Evolutionary conservation across 2,113 vertebrate species (phyloP), one percentile per base, ranked within the genome.

Genomic region (Globicephala melas): DNA sequence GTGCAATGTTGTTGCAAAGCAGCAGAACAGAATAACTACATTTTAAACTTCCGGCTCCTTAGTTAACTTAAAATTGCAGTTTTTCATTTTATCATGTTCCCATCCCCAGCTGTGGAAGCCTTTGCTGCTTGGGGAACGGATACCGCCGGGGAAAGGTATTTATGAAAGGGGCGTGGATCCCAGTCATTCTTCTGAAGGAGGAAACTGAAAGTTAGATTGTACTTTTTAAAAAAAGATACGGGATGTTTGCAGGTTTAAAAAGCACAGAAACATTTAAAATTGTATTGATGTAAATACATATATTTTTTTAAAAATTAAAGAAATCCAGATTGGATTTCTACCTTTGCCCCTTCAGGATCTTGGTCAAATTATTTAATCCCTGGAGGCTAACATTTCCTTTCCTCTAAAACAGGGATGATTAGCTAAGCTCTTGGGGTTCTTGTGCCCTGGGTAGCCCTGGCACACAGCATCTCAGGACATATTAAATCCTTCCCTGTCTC

Each of bases 371-470:
- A 26, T 74, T 36, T 68, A 65, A 41, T 13, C 12, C 18, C 1
- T 47, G 21, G 83, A 55, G 67, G 21, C 33, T 47, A 21, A 36
- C 11, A 10, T 11, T 67, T 13, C 47, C 77, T 38, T 25, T 82
- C 68, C 47, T 62, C 1, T 82, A 6, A 63, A 63, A 41, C 2
- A 41, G 44, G 58, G 26, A 5, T 26, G 47, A 23, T 20, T 2
- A 0, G 26, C 8, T 12, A 28, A 20, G 41, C 25, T 63, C 0
- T n/a, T 13, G 74, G 60, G 20, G 25, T 11, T 33, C 53, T 67
- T n/a, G 17, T n/a, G 50, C 12, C n/a, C 33, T 0, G 8, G 0
- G 7, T 1, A 23, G 10, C 7, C 8, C 41, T 41, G 53, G 26
- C 28, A 63, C 10, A 2, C 6, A 47, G 13, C 17, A 44, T 23